phyloP scores from a whole-genome alignment of 2,888 invertebrate genomes.

The Megalurothrips usitatus region DNA sequence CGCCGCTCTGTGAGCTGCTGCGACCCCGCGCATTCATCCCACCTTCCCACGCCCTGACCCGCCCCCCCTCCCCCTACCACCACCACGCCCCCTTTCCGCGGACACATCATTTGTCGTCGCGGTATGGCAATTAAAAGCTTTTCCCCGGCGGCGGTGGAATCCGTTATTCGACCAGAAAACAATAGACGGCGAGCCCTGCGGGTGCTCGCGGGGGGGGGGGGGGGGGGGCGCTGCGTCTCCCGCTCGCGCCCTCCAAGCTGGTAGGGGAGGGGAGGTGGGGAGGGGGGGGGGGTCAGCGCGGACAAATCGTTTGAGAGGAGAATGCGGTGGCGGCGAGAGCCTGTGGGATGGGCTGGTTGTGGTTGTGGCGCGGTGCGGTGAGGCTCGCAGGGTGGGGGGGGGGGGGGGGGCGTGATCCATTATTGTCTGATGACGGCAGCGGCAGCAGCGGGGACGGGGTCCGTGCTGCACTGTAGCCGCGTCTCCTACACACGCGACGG shows the following conservation, averaged over 20 bases:
- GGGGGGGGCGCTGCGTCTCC: not conserved
- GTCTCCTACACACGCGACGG: no score
- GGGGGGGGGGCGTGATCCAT: not conserved
- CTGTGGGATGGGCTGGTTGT: not conserved
- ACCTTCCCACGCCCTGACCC: not conserved
- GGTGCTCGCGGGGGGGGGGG: not conserved
- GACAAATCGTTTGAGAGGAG: constrained; percentile 5
- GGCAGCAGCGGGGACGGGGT: no score
- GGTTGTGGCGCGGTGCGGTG: not conserved
- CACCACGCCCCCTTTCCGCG: not conserved
- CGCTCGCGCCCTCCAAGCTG: no score
- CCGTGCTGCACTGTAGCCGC: no score
- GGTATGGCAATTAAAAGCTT: not conserved
- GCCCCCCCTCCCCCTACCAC: not conserved
- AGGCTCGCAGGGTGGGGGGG: not conserved
- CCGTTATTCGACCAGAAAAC: constrained; percentile 1
- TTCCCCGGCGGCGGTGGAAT: not conserved
- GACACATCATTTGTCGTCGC: not conserved
- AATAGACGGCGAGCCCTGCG: not conserved
- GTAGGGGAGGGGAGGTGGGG: not conserved
- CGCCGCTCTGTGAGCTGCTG: no score
- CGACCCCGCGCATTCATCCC: not conserved
- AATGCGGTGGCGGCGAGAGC: not conserved
- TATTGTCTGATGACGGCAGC: no score
- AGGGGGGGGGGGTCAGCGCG: not conserved